A percentile compares a stretch with the other conserved stretches of the same genome.
Evolutionary conservation across 1,140 invertebrate species (phyloP).

Genomic region (Trypoxylus dichotomus): DNA sequence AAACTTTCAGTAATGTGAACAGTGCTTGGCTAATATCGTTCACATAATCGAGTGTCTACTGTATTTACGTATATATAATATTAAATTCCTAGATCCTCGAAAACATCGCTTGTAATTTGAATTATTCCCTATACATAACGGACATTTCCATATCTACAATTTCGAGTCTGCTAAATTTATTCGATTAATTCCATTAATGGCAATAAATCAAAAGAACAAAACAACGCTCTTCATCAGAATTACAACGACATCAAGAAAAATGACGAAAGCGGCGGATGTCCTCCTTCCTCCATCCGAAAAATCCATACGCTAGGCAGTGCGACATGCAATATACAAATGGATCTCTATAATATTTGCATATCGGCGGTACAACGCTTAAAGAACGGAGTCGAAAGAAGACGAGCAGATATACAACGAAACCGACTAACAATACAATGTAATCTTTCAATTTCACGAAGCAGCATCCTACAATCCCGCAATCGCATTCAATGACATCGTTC

Average conservation of each 20-base stretch:
- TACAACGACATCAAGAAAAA: not conserved
- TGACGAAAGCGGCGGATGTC: not conserved
- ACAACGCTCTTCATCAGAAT: no score
- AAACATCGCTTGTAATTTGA: no score
- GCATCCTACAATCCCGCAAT: conserved; percentile 7
- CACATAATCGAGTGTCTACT: no score
- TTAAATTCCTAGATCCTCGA: no score
- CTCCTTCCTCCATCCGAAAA: not conserved
- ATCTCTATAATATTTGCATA: conserved; percentile 19
- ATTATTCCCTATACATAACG: no score
- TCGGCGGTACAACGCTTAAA: not conserved
- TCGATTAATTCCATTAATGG: no score
- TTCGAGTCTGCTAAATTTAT: no score
- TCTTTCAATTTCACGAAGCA: conserved; percentile 18
- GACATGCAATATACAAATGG: conserved; percentile 21
- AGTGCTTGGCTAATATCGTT: no score
- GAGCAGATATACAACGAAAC: not conserved
- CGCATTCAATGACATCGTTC: not conserved
- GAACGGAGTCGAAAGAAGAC: not conserved
- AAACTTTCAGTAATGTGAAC: no score
- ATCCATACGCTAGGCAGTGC: not conserved
- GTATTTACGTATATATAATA: no score
- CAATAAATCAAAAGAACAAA: no score
- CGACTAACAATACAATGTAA: conserved; percentile 11
- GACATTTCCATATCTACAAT: no score